phyloP scores from a whole-genome alignment of 2,888 invertebrate species.

The Tetropium fuscum region DNA sequence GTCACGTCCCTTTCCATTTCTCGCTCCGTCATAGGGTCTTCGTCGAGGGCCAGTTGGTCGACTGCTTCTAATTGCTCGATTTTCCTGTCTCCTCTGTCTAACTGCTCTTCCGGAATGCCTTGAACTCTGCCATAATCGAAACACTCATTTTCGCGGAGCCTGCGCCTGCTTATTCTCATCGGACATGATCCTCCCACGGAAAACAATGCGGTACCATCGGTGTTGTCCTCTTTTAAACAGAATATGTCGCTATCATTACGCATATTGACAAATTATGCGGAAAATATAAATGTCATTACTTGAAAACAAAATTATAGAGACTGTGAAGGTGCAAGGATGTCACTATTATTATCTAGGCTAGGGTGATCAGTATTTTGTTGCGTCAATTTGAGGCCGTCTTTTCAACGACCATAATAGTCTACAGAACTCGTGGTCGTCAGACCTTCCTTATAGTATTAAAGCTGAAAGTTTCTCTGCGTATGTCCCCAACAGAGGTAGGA shows the following conservation, averaged over 20 bases:
- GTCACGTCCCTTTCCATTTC: background rate
- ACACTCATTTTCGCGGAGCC: slow-evolving; percentile 31
- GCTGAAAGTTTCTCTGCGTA: too few relatives aligned
- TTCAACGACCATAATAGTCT: too few relatives aligned
- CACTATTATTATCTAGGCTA: too few relatives aligned
- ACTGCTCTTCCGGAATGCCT: background rate
- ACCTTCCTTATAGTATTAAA: too few relatives aligned
- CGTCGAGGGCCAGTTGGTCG: background rate
- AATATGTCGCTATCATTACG: slow-evolving; percentile 62
- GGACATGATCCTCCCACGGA: slow-evolving; percentile 60
- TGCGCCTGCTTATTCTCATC: slow-evolving; percentile 52
- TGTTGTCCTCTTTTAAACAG: slow-evolving; percentile 57
- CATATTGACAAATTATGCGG: slow-evolving; percentile 34
- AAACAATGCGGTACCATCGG: slow-evolving; percentile 59
- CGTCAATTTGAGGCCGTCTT: too few relatives aligned
- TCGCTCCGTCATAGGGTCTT: background rate
- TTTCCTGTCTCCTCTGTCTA: slow-evolving; percentile 27
- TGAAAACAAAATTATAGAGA: slow-evolving; percentile 1
- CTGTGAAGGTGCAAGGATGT: too few relatives aligned
- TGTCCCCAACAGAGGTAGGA: too few relatives aligned
- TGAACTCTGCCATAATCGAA: slow-evolving; percentile 46
- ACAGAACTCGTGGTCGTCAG: too few relatives aligned
- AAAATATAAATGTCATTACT: slow-evolving; percentile 10
- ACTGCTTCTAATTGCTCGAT: slow-evolving; percentile 8
- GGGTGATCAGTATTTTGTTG: too few relatives aligned